Evolutionary conservation across 2,888 invertebrate genomes (phyloP).

Genomic region (Brassicogethes aeneus): DNA sequence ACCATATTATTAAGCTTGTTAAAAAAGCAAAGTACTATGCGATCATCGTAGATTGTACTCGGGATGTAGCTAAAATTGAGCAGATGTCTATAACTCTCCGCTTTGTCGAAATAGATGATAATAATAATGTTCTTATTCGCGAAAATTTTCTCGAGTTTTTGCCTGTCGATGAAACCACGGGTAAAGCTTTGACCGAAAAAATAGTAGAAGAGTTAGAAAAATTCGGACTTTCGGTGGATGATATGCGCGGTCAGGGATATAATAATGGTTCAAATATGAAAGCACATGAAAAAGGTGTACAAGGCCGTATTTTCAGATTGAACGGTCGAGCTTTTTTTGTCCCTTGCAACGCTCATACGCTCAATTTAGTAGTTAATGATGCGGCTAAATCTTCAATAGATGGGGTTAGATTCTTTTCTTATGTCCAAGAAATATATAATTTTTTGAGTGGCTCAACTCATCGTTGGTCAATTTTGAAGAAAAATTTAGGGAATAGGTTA

Average conservation of each 20-base stretch:
- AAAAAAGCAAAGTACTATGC: constrained; percentile 23
- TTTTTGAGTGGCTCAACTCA: too few species aligned
- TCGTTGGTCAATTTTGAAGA: too few species aligned
- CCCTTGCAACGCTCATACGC: constrained; percentile 18
- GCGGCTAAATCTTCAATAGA: constrained; percentile 12
- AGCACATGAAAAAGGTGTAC: constrained; percentile 14
- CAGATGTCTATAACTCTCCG: constrained; percentile 27
- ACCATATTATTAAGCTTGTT: constrained; percentile 16
- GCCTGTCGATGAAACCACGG: constrained; percentile 12
- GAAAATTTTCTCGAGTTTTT: constrained; percentile 13
- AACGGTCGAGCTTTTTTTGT: constrained; percentile 19
- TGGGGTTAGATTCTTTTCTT: constrained; percentile 12
- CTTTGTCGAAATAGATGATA: constrained; percentile 13
- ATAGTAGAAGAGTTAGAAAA: too few species aligned
- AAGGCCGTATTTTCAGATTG: constrained; percentile 13
- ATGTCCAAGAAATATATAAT: constrained; percentile 1
- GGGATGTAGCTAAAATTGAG: constrained; percentile 26
- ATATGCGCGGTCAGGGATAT: constrained; percentile 17
- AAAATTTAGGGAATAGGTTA: too few species aligned
- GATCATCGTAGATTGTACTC: constrained; percentile 18
- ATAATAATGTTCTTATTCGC: constrained; percentile 14
- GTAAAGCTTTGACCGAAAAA: constrained; percentile 21
- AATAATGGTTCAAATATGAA: constrained; percentile 19
- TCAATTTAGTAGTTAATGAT: constrained; percentile 20
- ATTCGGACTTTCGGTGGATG: constrained; percentile 8